Base-by-base conservation (phyloP, 2,113 vertebrate species). In the Anoplopoma fimbria region DNA sequence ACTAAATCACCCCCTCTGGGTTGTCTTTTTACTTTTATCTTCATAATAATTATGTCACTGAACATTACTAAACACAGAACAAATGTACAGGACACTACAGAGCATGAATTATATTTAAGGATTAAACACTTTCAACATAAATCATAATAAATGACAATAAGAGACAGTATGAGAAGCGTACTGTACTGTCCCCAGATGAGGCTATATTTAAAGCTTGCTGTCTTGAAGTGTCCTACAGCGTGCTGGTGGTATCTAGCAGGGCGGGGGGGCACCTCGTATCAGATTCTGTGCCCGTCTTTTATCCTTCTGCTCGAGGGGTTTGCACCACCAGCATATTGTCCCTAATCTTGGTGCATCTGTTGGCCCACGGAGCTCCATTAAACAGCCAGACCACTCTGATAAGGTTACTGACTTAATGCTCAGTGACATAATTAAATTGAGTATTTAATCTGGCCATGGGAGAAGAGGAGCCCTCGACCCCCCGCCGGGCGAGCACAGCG, bases 361-460 rank as follows among this genome's bases (percentile, higher is more conserved):
- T 82, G 82, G 82, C 73, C 78, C 62, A 68, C 77, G 85, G 86
- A 87, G 77, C 75, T 71, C 72, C 77, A 92, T 87, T 91, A 86
- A 89, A 88, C 84, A 84, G 84, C 84, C 79, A 72, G 69, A 83
- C 73, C 75, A 69, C 81, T 87, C 74, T 80, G 91, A 92, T 93
- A 85, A 90, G 83, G 89, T 83, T 91, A 89, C 74, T 53, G 86
- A 90, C 71, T 89, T 92, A 93, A 92, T 92, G 83, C 88, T 68
- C 58, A 75, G 63, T 77, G 83, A 92, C 86, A 81, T 93, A 91
- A 93, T 93, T 94, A 93, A 93, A 92, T 88, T 81, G 86, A 88
- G 81, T 91, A 92, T 88, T 92, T 91, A 93, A 93, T 93, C 89
- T 89, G 87, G 68, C 77, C 34, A 77, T 47, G 55, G 68, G 49